Conservation (phyloP, 2,888 invertebrate species). For the Barypeithes pellucidus region DNA sequence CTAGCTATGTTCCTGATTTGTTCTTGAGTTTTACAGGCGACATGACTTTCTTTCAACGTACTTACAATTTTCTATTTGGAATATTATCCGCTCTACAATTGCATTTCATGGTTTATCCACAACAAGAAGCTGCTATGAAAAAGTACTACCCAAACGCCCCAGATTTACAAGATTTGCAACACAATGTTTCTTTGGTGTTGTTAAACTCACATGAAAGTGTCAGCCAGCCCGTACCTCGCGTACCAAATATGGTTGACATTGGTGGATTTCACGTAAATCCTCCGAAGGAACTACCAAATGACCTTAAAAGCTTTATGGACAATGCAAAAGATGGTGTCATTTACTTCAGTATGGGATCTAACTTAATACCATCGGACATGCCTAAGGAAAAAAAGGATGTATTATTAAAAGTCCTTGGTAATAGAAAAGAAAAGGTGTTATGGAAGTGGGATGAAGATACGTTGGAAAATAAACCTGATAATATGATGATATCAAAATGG, state of each 20-base stretch:
- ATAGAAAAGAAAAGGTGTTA: conserved; percentile 76
- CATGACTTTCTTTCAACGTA: conserved; percentile 73
- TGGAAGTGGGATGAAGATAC: conserved; percentile 80
- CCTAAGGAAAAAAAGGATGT: conserved; percentile 72
- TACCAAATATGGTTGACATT: conserved; percentile 75
- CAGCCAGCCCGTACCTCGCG: conserved; percentile 71
- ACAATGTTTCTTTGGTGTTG: conserved; percentile 62
- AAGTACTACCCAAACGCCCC: conserved; percentile 62
- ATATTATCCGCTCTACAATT: conserved; percentile 36
- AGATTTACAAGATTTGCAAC: conserved; percentile 55
- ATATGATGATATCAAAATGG: conserved; percentile 67
- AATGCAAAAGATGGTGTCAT: conserved; percentile 73
- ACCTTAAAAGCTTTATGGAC: conserved; percentile 73
- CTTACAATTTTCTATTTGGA: conserved; percentile 70
- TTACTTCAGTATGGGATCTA: conserved; percentile 77
- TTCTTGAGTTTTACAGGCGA: conserved; percentile 49
- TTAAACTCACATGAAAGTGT: conserved; percentile 72
- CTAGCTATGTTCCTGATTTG: conserved; percentile 70
- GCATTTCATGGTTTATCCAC: conserved; percentile 57
- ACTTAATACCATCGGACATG: conserved; percentile 74
- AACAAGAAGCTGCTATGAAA: conserved; percentile 58
- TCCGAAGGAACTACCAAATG: conserved; percentile 63
- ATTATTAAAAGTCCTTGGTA: conserved; percentile 75
- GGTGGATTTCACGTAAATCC: conserved; percentile 72
- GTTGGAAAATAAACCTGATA: conserved; percentile 63